A percentile compares a stretch with the other conserved stretches of the same genome.
These are phyloP conservation scores for Pachycephus smyrnensis DNA, from an alignment of 2,888 invertebrate species.

Conservation along the genomic window DNA sequence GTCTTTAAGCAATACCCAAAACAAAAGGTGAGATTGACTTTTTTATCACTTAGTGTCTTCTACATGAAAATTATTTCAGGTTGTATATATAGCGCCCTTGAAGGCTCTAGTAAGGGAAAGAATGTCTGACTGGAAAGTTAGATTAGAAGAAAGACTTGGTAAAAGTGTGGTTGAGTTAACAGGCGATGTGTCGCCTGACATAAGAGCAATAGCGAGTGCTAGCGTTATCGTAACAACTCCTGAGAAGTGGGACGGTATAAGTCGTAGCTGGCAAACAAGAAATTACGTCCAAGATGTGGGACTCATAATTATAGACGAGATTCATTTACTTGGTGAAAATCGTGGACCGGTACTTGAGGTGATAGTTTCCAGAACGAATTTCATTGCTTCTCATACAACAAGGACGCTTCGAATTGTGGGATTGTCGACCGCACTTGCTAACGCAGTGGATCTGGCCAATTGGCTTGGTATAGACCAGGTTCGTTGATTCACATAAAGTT, in stretches of 20 bases:
- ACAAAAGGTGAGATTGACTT: constrained; percentile 73
- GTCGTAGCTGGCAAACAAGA: constrained; percentile 97
- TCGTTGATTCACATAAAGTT: constrained; percentile 3
- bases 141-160: constrained; percentile 79
- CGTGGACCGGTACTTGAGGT: constrained; percentile 94
- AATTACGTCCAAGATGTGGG: constrained; percentile 93
- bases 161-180: constrained; percentile 95
- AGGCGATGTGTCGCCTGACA: constrained; percentile 91
- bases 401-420: constrained; percentile 90
- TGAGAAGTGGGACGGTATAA: constrained; percentile 99
- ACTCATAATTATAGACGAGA: constrained; percentile 97
- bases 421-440: constrained; percentile 96
- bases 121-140: constrained; percentile 92
- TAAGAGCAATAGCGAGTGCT: constrained; percentile 83
- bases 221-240: constrained; percentile 98
- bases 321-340: constrained; percentile 94
- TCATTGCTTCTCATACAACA: constrained; percentile 91
- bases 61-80: constrained; percentile 67
- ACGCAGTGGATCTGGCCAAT: constrained; percentile 95
- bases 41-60: not conserved
- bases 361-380: constrained; percentile 97
- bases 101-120: constrained; percentile 98
- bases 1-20: constrained; percentile 85
- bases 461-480: constrained; percentile 88
- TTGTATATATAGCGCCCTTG: constrained; percentile 97